These are phyloP conservation scores for Adelosebastes latens DNA, from an alignment of 2,797 vertebrate species.

Conservation along the genomic window DNA sequence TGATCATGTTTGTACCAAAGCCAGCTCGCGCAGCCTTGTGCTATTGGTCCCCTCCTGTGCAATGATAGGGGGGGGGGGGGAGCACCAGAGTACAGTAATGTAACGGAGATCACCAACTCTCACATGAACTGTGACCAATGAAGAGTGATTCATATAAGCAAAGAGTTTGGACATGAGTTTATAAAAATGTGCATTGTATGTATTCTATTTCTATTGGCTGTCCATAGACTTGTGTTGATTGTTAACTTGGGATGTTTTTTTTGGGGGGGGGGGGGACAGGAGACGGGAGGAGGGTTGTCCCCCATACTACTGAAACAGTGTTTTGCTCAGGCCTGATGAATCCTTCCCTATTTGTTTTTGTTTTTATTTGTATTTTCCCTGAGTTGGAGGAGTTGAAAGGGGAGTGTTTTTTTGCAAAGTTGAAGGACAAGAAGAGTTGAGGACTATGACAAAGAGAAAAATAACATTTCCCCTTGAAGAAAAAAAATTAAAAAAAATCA, in stretches of 20 bases:
- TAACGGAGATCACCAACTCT: conserved; percentile 61
- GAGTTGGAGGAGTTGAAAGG: conserved; percentile 74
- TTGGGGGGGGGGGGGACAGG: conserved; percentile 39
- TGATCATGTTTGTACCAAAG: conserved; percentile 83
- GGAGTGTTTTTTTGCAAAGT: conserved; percentile 64
- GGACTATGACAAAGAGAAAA: conserved; percentile 83
- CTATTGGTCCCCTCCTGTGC: conserved; percentile 66
- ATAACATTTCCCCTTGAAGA: conserved; percentile 83
- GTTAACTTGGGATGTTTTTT: conserved; percentile 74
- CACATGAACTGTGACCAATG: conserved; percentile 70
- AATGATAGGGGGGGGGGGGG: conserved; percentile 5
- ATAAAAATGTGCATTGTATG: conserved; percentile 78
- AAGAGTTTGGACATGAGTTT: conserved; percentile 72
- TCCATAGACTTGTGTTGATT: conserved; percentile 81
- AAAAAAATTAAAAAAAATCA: conserved; percentile 67
- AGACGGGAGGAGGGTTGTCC: conserved; percentile 55
- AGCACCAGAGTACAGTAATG: conserved; percentile 57
- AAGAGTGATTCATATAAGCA: conserved; percentile 67
- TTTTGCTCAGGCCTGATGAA: conserved; percentile 82
- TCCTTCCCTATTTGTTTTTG: conserved; percentile 75
- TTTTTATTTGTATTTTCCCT: conserved; percentile 79
- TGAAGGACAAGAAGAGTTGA: conserved; percentile 71
- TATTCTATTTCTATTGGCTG: conserved; percentile 81
- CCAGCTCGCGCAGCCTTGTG: conserved; percentile 71
- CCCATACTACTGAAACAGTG: conserved; percentile 82